phyloP scores from a whole-genome alignment of 2,113 vertebrate species.

The Syrmaticus mikado region DNA sequence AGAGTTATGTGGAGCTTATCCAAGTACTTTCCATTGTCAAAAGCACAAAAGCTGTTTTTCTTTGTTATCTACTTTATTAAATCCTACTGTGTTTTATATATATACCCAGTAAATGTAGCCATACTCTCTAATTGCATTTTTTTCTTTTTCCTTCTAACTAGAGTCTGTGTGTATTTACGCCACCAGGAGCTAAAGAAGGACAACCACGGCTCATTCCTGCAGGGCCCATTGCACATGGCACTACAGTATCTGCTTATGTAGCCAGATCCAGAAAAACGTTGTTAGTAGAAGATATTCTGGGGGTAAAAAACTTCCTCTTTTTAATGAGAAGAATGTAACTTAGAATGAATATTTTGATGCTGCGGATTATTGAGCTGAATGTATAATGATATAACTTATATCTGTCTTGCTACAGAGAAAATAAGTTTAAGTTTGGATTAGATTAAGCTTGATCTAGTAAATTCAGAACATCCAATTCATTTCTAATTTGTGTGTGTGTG shows the following conservation, averaged over 20 bases:
- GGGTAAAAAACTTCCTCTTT: constrained; percentile 79
- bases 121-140: constrained; percentile 13
- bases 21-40: not conserved
- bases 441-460: not conserved
- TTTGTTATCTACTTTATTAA: not conserved
- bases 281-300: constrained; percentile 93
- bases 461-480: not conserved
- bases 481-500: not conserved
- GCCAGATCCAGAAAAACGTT: constrained; percentile 95
- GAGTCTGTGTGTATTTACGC: constrained; percentile 96
- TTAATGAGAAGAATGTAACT: not conserved
- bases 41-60: not conserved
- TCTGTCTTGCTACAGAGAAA: not conserved
- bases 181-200: constrained; percentile 91
- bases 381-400: not conserved
- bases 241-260: constrained; percentile 95
- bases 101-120: not conserved
- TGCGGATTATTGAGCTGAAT: not conserved
- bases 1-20: not conserved
- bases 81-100: not conserved
- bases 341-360: not conserved
- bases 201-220: constrained; percentile 89
- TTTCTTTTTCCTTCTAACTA: constrained; percentile 67
- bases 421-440: not conserved
- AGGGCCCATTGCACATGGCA: constrained; percentile 91